These are phyloP conservation scores for Phoeniculus purpureus DNA, from an alignment of 2,797 vertebrate genomes.

Conservation along the genomic window DNA sequence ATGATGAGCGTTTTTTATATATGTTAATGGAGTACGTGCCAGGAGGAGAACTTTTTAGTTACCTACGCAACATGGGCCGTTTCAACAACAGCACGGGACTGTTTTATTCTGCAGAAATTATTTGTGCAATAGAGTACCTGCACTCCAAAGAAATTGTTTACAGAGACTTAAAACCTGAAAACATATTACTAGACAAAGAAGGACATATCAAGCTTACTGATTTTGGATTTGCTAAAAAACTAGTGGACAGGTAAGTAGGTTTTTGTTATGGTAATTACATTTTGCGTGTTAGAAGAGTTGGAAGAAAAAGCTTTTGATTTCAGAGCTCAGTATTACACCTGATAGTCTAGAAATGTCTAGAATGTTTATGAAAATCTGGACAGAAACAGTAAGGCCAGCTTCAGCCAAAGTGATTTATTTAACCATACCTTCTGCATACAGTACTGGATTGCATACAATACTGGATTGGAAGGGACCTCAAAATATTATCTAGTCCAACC, in stretches of 20 bases:
- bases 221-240: slow-evolving; percentile 97
- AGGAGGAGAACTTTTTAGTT: slow-evolving; percentile 95
- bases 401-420: background rate
- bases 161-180: slow-evolving; percentile 96
- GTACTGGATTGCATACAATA: background rate
- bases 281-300: background rate
- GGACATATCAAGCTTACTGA: slow-evolving; percentile 97
- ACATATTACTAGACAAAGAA: slow-evolving; percentile 93
- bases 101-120: slow-evolving; percentile 91
- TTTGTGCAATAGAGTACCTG: slow-evolving; percentile 95
- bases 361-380: background rate
- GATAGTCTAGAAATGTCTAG: background rate
- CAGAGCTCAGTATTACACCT: background rate
- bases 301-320: background rate
- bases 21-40: slow-evolving; percentile 97
- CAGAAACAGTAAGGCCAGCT: background rate
- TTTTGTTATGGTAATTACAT: background rate
- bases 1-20: slow-evolving; percentile 92
- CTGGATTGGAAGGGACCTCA: too few species aligned
- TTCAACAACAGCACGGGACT: slow-evolving; percentile 88
- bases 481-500: too few species aligned
- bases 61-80: slow-evolving; percentile 90
- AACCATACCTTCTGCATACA: background rate
- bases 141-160: slow-evolving; percentile 94
- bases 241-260: slow-evolving; percentile 87